Base-by-base conservation (phyloP, 2,888 invertebrate genomes). In the Dryomyza anilis region DNA sequence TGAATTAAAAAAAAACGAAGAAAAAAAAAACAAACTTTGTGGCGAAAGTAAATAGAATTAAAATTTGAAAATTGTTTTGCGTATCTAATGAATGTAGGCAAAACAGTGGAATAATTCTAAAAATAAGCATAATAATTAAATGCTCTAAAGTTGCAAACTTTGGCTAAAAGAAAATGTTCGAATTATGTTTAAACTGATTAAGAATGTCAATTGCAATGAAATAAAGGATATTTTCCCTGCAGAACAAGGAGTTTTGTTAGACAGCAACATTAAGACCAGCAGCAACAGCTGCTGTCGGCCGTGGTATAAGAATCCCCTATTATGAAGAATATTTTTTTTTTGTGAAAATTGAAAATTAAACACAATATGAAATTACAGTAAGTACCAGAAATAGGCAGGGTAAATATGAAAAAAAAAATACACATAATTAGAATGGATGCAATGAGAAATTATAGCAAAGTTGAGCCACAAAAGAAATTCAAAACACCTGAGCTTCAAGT, bases 1-100 rank as follows among this genome's bases (percentile, higher is more conserved):
- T 58, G 30, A 16, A 43, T 6, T n/a, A n/a, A n/a, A n/a, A n/a
- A n/a, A n/a, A n/a, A n/a, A n/a, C n/a, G n/a, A n/a, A n/a, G n/a
- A n/a, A n/a, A n/a, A n/a, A n/a, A n/a, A 46, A 10, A 12, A 46
- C 55, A 36, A 19, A 33, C 36, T 55, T 58, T 58, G 52, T 19
- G 23, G 33, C 29, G 55, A 45, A 45, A 45, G 45, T 63, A 63
- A 63, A 63, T 56, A 63, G 30, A 63, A 63, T 63, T 56, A 63
- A 56, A 56, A 55, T 30, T 43, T 43, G 23, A n/a, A 16, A 39
- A 61, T 46, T 58, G 16, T 48, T 23, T 12, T 27, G 21, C 25
- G 48, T 21, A 39, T 14, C n/a, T 12, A 39, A n/a, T n/a, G 39
- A n/a, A 12, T 12, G n/a, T n/a, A n/a, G 7, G 39, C 39, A 2